phyloP scores from a whole-genome alignment of 1,140 invertebrate genomes.

The Metaphire vulgaris region DNA sequence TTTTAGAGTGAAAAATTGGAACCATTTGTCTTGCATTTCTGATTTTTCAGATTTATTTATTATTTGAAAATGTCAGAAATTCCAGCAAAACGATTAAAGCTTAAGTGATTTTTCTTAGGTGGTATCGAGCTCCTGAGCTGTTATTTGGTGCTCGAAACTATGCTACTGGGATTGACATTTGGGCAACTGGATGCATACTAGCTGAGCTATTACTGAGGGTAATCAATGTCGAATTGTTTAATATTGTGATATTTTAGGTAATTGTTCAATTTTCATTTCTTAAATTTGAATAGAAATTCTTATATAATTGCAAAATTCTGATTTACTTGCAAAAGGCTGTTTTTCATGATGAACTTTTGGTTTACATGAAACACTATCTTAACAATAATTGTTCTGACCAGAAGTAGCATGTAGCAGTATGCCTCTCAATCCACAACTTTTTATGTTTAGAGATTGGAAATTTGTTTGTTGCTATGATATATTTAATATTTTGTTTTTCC shows the following conservation, averaged over 20 bases:
- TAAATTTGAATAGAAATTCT: not conserved
- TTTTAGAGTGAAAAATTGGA: not conserved
- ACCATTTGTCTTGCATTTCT: not conserved
- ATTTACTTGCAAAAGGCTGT: no score
- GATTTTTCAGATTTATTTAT: not conserved
- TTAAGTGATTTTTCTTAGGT: constrained; percentile 38
- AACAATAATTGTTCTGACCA: no score
- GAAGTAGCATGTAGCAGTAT: no score
- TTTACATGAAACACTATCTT: no score
- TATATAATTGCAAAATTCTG: not conserved
- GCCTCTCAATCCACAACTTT: no score
- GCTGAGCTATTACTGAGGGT: constrained; percentile 71
- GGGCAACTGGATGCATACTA: constrained; percentile 96
- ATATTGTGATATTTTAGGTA: no score
- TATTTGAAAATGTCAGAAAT: not conserved
- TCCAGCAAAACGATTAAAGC: not conserved
- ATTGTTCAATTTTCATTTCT: not conserved
- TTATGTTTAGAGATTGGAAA: no score
- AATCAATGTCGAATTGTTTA: no score
- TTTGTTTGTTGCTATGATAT: no score
- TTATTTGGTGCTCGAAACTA: constrained; percentile 92
- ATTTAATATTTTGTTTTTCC: no score
- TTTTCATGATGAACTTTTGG: no score
- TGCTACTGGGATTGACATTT: constrained; percentile 93
- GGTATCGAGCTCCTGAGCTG: constrained; percentile 79